Conservation (phyloP, 2,888 invertebrate genomes). For the Drosophila rellima region DNA sequence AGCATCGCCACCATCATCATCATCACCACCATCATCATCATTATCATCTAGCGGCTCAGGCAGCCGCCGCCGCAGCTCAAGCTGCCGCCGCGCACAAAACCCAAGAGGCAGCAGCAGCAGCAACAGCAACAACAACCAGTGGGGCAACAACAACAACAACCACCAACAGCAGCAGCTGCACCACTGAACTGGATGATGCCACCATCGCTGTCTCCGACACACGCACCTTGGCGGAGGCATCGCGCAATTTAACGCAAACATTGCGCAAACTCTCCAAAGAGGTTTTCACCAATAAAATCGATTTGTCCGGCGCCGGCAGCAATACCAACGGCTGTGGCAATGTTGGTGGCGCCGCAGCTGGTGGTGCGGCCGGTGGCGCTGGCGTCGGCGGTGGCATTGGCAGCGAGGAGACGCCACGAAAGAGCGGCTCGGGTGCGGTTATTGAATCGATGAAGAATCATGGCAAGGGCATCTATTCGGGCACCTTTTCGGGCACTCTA, state of each 20-base stretch:
- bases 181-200: constrained; percentile 82
- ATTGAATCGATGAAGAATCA: constrained; percentile 97
- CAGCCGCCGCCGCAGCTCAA: constrained; percentile 19
- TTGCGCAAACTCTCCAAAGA: constrained; percentile 95
- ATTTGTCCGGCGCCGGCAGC: constrained; percentile 71
- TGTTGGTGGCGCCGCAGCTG: constrained; percentile 41
- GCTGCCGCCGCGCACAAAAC: constrained; percentile 23
- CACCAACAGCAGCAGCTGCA: constrained; percentile 12
- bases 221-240: constrained; percentile 94
- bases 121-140: constrained; percentile 1
- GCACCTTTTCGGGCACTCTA: constrained; percentile 97
- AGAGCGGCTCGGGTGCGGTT: constrained; percentile 90
- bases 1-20: constrained; percentile 83
- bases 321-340: not conserved
- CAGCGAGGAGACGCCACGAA: constrained; percentile 86
- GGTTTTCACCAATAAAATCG: constrained; percentile 91
- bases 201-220: constrained; percentile 87
- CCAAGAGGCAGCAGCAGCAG: constrained; percentile 15
- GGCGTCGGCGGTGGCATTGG: constrained; percentile 16
- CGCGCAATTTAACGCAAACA: constrained; percentile 96
- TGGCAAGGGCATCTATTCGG: constrained; percentile 97
- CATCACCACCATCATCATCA: constrained; percentile 85
- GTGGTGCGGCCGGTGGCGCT: constrained; percentile 36
- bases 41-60: constrained; percentile 61
- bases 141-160: not conserved